Conservation (phyloP, 2,797 vertebrate genomes). For the Nannoperca obscura region DNA sequence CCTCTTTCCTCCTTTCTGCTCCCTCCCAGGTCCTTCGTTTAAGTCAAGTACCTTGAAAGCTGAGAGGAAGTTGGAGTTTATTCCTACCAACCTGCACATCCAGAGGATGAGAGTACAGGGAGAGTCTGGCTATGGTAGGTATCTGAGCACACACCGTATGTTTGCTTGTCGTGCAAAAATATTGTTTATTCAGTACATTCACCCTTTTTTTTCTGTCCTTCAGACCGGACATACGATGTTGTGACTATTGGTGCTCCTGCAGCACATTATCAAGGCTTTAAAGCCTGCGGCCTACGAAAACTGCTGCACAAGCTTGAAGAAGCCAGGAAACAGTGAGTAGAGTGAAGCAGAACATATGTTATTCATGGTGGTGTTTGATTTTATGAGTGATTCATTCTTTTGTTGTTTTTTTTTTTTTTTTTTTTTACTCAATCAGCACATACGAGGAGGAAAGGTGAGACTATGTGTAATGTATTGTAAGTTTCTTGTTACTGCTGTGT, state of each 20-base stretch:
- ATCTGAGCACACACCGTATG: neutral
- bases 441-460: slow-evolving; percentile 97
- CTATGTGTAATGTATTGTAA: slow-evolving; percentile 19
- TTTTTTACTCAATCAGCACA: slow-evolving; percentile 82
- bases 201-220: neutral
- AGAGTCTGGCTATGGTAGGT: slow-evolving; percentile 92
- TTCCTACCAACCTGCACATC: slow-evolving; percentile 97
- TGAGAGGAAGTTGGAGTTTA: slow-evolving; percentile 97
- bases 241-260: slow-evolving; percentile 98
- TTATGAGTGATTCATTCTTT: slow-evolving; percentile 2
- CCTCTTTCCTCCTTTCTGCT: neutral
- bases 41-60: slow-evolving; percentile 98
- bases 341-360: neutral
- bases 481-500: neutral
- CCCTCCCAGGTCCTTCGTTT: slow-evolving; percentile 92
- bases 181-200: neutral
- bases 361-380: neutral
- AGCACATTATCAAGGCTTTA: slow-evolving; percentile 98
- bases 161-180: neutral
- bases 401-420: neutral
- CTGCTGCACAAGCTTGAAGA: slow-evolving; percentile 97
- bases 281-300: slow-evolving; percentile 94
- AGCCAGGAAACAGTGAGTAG: slow-evolving; percentile 95
- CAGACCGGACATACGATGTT: slow-evolving; percentile 97
- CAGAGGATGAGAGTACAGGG: slow-evolving; percentile 99